These are phyloP conservation scores for Peucedramus taeniatus DNA, from an alignment of 2,113 vertebrate genomes.

Conservation along the genomic window DNA sequence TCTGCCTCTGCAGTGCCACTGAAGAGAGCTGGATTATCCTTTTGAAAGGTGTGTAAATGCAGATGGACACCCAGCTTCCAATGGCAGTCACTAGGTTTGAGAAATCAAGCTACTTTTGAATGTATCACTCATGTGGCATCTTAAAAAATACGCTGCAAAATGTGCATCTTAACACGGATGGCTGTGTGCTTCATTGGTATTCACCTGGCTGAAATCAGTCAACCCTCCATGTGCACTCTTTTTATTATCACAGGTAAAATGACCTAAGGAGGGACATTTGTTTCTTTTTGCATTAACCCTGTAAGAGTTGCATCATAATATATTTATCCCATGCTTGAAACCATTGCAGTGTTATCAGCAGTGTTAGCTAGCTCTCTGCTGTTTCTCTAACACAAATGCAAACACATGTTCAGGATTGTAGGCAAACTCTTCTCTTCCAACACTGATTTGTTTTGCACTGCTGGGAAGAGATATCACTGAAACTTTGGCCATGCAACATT, in stretches of 20 bases:
- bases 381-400: background rate
- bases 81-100: background rate
- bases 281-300: background rate
- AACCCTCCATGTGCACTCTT: background rate
- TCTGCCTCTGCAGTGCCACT: background rate
- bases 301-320: background rate
- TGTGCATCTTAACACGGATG: background rate
- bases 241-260: background rate
- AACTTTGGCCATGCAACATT: background rate
- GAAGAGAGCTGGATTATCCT: background rate
- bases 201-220: background rate
- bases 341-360: background rate
- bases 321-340: background rate
- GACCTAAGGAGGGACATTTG: background rate
- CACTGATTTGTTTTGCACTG: background rate
- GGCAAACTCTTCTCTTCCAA: background rate
- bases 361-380: background rate
- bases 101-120: background rate
- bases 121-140: background rate
- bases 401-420: background rate
- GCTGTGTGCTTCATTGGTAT: background rate
- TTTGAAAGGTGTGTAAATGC: background rate
- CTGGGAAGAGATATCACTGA: background rate
- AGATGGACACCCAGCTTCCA: background rate
- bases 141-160: background rate